Base-by-base conservation (phyloP, 2,888 invertebrate species). In the Noctua fimbriata region DNA sequence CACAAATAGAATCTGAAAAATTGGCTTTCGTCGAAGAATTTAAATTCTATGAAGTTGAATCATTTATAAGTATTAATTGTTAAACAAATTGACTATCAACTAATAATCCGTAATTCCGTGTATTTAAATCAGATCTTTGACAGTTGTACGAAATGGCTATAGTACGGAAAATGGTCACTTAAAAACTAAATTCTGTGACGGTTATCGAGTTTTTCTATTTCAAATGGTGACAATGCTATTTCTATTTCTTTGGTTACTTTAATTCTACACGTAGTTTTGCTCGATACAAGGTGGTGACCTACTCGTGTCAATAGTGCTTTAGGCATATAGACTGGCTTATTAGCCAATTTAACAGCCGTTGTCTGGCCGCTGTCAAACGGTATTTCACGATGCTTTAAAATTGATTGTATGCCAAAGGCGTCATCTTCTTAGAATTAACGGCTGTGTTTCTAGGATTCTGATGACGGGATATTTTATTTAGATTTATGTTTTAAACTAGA, bases 311-410 rank as follows among this genome's bases (percentile, higher is more conserved):
- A 76, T 67, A 67, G 47, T 69, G 60, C 76, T 72, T 77, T 77
- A 71, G 77, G 77, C 83, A 83, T 73, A 73, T 52, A 77, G 78
- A 83, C 65, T 69, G 49, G 70, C 83, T 77, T 86, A 74, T 86
- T 82, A 76, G 58, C 69, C 65, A 82, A 58, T 76, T 52, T 55
- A 82, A 76, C 44, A 72, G 24, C 49, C 65, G 81, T 81, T 83
- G 74, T 71, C 28, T 75, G 70, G 44, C 41, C 44, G 28, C 28
- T 63, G 55, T 69, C 69, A 65, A 83, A 74, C 75, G 86, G 82
- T 72, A 84, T 65, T 65, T 73, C 44, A 52, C 81, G 44, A 58
- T 60, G 65, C 71, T 65, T 69, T 24, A 2, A 24, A n/a, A 76
- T 70, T 71, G 49, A 52, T 58, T 58, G 32, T 47, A 73, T 69